Percentiles rank a stretch among this genome's conserved stretches.
Conservation (phyloP, 2,797 vertebrate genomes). For the Diglossa cyanea region DNA sequence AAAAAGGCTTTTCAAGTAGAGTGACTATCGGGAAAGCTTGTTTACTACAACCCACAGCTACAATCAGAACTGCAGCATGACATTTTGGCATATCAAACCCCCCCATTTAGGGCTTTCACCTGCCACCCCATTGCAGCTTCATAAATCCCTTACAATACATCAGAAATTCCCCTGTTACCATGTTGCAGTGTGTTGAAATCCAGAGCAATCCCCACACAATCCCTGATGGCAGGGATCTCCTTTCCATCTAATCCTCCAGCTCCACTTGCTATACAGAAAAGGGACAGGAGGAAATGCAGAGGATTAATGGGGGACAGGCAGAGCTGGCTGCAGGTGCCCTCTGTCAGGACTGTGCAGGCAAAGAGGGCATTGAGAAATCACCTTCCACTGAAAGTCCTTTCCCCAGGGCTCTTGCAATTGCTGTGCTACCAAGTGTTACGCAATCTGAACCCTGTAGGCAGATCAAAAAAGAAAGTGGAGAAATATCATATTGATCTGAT, state of each 20-base stretch:
- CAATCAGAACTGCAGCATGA: not conserved
- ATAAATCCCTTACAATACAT: not conserved
- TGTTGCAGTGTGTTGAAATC: not conserved
- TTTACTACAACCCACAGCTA: not conserved
- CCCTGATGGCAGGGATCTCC: not conserved
- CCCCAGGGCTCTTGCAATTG: not conserved
- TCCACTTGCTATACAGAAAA: not conserved
- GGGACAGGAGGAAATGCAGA: not conserved
- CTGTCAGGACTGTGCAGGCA: not conserved
- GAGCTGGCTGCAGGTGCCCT: not conserved
- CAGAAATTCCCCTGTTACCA: not conserved
- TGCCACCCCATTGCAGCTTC: not conserved
- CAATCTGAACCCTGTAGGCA: not conserved
- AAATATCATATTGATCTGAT: not conserved
- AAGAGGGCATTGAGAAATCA: not conserved
- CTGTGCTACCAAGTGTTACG: not conserved
- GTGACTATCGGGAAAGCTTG: not conserved
- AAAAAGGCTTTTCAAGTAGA: not conserved
- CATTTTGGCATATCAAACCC: not conserved
- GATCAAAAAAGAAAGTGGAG: not conserved
- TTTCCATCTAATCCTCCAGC: not conserved
- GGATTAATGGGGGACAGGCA: fast-evolving
- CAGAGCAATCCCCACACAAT: not conserved
- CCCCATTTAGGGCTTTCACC: not conserved
- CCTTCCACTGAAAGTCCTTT: not conserved